Evolutionary conservation across 2,113 vertebrate species (phyloP), one percentile per base, ranked within the genome.

Genomic region (Natator depressus): DNA sequence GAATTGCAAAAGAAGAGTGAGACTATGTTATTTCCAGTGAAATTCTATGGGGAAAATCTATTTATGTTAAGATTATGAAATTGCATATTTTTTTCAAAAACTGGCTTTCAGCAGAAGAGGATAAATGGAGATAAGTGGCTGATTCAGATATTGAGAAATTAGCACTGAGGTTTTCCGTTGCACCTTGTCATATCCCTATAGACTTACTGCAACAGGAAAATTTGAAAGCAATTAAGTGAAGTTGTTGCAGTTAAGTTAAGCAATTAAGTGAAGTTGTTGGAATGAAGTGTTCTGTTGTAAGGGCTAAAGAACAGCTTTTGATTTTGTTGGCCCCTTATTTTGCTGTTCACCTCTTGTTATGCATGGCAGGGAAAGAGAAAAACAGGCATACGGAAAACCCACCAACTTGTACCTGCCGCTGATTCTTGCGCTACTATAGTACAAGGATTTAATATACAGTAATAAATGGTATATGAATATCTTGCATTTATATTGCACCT

Each of bases 61-160:
- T 94, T 96, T 94, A 51, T 90, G 90, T 96, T 69, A 89, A 76
- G 90, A 76, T 89, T 94, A 76, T 92, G 78, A 94, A 93, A 94
- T 82, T 86, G 90, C 46, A 80, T 46, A 80, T 11, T 80, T 29
- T 29, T 42, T 88, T 14, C 85, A 42, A 5, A 42, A 83, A 51
- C 79, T 89, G 80, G 79, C 84, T 92, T 91, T 83, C 90, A 94
- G 85, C 72, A 90, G 55, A 95, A 95, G 85, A 80, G 72, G 53
- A 92, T 91, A 96, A 96, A 96, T 90, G 85, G 94, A 96, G 95
- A 88, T 82, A 96, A 97, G 90, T 95, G 93, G 93, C 95, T 97
- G 94, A 96, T 49, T 96, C 96, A 92, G 89, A 85, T 85, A 22
- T 92, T 95, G 85, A 84, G 93, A 97, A 96, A 95, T 96, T 89